A percentile compares a stretch with the other conserved stretches of the same genome.
Conservation (phyloP, 1,140 invertebrate genomes). For the Frieseomelitta varia region DNA sequence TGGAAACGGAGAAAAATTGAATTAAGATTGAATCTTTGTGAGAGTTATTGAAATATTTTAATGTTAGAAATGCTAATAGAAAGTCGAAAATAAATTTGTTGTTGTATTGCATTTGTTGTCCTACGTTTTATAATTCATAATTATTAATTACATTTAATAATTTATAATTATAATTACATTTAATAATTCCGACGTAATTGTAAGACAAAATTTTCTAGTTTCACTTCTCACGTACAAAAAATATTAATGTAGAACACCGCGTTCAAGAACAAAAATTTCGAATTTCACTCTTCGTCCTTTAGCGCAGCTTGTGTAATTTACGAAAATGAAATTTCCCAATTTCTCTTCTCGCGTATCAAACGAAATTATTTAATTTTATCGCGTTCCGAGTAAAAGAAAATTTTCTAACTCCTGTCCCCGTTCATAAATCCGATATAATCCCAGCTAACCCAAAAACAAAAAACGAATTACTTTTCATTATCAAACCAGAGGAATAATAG, state of each 20-base stretch:
- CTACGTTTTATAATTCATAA: too few species aligned
- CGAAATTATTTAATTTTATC: background rate
- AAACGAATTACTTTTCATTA: background rate
- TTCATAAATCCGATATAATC: background rate
- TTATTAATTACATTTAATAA: too few species aligned
- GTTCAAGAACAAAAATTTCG: too few species aligned
- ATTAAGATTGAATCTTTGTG: background rate
- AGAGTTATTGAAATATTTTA: background rate
- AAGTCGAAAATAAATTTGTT: background rate
- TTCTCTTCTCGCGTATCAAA: background rate
- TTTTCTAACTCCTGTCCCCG: background rate
- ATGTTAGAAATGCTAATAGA: background rate
- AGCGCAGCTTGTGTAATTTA: too few species aligned
- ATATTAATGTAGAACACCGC: too few species aligned
- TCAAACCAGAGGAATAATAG: background rate
- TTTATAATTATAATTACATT: too few species aligned
- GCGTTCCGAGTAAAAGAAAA: background rate
- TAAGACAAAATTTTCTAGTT: background rate
- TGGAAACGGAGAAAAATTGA: background rate
- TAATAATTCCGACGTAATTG: background rate
- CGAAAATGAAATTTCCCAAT: background rate
- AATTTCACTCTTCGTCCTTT: too few species aligned
- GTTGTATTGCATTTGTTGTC: background rate
- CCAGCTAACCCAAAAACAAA: background rate
- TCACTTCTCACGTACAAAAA: background rate